Evolutionary conservation across 2,888 invertebrate species (phyloP).

Genomic region (Thyatira batis): DNA sequence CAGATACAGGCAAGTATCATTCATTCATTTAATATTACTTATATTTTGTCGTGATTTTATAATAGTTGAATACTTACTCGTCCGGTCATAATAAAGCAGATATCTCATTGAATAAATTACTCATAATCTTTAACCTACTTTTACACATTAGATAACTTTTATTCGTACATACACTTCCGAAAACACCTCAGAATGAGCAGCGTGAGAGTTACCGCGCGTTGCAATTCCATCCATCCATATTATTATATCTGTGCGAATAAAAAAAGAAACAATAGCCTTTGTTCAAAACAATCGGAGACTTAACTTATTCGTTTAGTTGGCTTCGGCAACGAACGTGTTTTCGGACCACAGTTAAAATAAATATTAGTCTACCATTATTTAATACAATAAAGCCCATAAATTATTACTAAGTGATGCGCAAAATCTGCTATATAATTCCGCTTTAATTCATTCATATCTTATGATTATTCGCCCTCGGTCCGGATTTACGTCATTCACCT

Average conservation of each 20-base stretch:
- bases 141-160: slow-evolving; percentile 42
- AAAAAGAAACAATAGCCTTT: slow-evolving; percentile 76
- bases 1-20: slow-evolving; percentile 80
- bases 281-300: slow-evolving; percentile 62
- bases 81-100: slow-evolving; percentile 1
- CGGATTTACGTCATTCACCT: slow-evolving; percentile 65
- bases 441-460: slow-evolving; percentile 33
- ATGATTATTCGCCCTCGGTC: slow-evolving; percentile 42
- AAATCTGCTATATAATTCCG: slow-evolving; percentile 16
- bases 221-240: slow-evolving; percentile 43
- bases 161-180: slow-evolving; percentile 45
- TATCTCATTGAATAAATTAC: slow-evolving; percentile 10
- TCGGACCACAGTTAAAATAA: slow-evolving; percentile 20
- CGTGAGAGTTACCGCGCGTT: slow-evolving; percentile 46
- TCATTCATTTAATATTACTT: slow-evolving; percentile 9
- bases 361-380: slow-evolving; percentile 1
- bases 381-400: not conserved
- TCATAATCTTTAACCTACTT: slow-evolving; percentile 32
- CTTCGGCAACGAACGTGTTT: slow-evolving; percentile 51
- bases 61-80: not conserved
- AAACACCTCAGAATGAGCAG: slow-evolving; percentile 33
- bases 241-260: slow-evolving; percentile 61
- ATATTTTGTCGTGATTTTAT: not conserved
- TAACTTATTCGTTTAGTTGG: slow-evolving; percentile 63
- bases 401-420: not conserved